Evolutionary conservation across 2,113 vertebrate genomes (phyloP).

Genomic region (Gymnogyps californianus): DNA sequence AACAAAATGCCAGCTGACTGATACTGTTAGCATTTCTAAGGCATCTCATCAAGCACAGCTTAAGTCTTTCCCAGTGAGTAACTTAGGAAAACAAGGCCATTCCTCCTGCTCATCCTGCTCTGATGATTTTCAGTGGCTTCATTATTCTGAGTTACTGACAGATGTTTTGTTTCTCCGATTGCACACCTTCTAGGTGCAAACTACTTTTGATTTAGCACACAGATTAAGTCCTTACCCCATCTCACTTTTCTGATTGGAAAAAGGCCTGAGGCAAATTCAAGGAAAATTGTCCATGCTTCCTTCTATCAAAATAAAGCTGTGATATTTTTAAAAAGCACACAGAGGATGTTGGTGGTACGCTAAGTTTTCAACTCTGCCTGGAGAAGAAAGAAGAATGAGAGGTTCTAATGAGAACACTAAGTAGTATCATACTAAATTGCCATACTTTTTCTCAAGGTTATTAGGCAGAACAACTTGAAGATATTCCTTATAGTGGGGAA

Average conservation of each 20-base stretch:
- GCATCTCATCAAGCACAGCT: slow-evolving; percentile 25
- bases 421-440: not conserved
- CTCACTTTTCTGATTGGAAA: not conserved
- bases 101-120: not conserved
- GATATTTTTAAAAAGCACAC: not conserved
- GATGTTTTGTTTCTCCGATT: not conserved
- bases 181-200: not conserved
- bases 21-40: not conserved
- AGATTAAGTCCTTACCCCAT: not conserved
- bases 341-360: not conserved
- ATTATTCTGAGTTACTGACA: not conserved
- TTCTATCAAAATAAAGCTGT: not conserved
- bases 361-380: not conserved
- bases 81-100: not conserved
- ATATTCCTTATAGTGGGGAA: not conserved
- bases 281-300: not conserved
- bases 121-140: not conserved
- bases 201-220: not conserved
- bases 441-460: not conserved
- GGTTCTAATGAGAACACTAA: not conserved
- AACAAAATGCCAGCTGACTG: slow-evolving; percentile 12
- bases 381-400: not conserved
- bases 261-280: not conserved
- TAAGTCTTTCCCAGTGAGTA: not conserved
- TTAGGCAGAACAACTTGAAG: not conserved